Base-by-base conservation (phyloP, 1,140 invertebrate genomes). In the Antheraea pernyi region DNA sequence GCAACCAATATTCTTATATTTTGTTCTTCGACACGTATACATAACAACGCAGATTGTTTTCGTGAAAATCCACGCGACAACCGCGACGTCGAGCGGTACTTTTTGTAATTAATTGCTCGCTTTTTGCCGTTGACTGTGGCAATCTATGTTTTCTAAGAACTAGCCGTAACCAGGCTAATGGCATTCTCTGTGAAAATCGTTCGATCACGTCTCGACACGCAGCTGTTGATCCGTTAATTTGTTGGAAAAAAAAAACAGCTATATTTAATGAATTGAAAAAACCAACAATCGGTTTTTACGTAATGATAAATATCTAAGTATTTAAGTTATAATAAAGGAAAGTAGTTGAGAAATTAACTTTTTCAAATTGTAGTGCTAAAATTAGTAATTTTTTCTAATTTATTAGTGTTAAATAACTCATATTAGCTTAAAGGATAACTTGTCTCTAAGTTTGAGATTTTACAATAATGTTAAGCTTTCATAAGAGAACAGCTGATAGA, bases 91-190 rank as follows among this genome's bases (percentile, higher is more conserved):
- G 69, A 84, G 72, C 78, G 80, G 78, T 79, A 82, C 75, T 83
- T 84, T 82, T 83, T 81, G 81, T 74, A 88, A 86, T 86, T 88
- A 88, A 85, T 86, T 86, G 80, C 75, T 69, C 75, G 78, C 68
- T 82, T 81, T 86, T 84, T 81, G 81, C 77, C 81, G 71, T 77
- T 76, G 72, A 76, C 79, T 79, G 67, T 70, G 74, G 70, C 77
- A 76, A 84, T 85, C 84, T 82, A 80, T 79, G 75, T 81, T 80
- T 82, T 86, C 78, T 72, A 72, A 67, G 79, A 75, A 84, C 72
- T 76, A 72, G 63, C 75, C 74, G 70, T 79, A 78, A 77, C 67
- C 69, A 67, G 79, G 76, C 73, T 78, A 76, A 79, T 81, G 79
- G 80, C 76, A 78, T 69, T 70, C 72, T 75, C 69, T 73, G 71